These are phyloP conservation scores for Lasioglossum villosulum DNA, from an alignment of 2,888 invertebrate genomes.

Conservation along the genomic window DNA sequence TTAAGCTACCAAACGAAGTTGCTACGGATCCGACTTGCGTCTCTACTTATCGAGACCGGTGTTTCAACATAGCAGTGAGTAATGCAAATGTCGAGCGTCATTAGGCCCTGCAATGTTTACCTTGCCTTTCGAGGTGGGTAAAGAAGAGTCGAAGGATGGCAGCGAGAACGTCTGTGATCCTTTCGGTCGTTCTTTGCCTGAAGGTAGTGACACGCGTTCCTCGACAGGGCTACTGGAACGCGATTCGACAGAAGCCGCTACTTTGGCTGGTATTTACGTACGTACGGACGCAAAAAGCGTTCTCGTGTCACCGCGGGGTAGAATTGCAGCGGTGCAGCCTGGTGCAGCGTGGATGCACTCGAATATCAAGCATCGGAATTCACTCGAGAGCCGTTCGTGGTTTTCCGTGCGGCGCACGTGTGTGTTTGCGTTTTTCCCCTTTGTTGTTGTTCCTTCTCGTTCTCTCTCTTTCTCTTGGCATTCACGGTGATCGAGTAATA, in stretches of 20 bases:
- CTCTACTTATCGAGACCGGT: not conserved
- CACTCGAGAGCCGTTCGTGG: slow-evolving; percentile 8
- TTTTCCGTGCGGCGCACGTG: not conserved
- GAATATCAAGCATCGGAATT: slow-evolving; percentile 4
- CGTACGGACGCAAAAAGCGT: slow-evolving; percentile 47
- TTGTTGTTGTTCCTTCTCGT: not conserved
- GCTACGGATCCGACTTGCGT: not conserved
- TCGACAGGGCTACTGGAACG: slow-evolving; percentile 27
- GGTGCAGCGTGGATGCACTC: not conserved
- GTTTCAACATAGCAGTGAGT: not conserved
- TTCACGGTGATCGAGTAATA: slow-evolving; percentile 1
- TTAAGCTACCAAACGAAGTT: not conserved
- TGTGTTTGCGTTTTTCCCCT: not conserved
- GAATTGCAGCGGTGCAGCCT: not conserved
- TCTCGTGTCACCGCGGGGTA: slow-evolving; percentile 44
- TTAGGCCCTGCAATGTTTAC: not conserved
- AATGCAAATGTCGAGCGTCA: not conserved
- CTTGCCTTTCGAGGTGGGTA: not conserved
- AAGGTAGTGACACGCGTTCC: slow-evolving; percentile 10
- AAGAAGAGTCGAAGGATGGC: not conserved
- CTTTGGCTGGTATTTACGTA: slow-evolving; percentile 38
- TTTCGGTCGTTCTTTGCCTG: slow-evolving; percentile 32
- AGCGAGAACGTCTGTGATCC: slow-evolving; percentile 33
- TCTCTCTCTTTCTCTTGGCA: not conserved
- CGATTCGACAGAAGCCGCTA: slow-evolving; percentile 40